Evolutionary conservation across 2,888 invertebrate species (phyloP).

Genomic region (Sesia bembeciformis): DNA sequence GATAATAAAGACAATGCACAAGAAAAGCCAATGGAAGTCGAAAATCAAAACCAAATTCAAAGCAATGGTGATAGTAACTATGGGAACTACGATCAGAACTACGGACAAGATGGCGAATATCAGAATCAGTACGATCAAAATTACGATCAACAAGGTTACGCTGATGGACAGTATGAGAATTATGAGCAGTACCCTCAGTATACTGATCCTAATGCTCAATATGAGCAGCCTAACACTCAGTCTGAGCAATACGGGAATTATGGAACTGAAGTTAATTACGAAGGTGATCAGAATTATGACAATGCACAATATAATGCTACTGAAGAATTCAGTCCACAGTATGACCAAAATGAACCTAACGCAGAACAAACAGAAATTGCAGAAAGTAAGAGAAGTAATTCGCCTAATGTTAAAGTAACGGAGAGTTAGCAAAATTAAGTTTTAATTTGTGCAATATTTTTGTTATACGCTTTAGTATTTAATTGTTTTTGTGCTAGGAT

Average conservation of each 20-base stretch:
- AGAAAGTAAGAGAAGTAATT: conserved; percentile 24
- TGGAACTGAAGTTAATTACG: conserved; percentile 36
- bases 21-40: conserved; percentile 26
- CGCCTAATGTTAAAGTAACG: conserved; percentile 34
- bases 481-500: conserved; percentile 1
- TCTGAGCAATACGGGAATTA: conserved; percentile 38
- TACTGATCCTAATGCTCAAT: conserved; percentile 37
- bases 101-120: conserved; percentile 3
- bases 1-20: conserved; percentile 9
- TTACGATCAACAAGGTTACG: conserved; percentile 27
- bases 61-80: conserved; percentile 9
- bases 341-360: conserved; percentile 12
- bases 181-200: conserved; percentile 26
- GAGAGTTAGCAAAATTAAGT: conserved; percentile 44
- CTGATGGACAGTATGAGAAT: conserved; percentile 32
- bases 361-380: conserved; percentile 13
- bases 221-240: conserved; percentile 14
- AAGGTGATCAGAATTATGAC: conserved; percentile 36
- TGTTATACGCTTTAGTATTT: conserved; percentile 18
- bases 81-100: conserved; percentile 13
- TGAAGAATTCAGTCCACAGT: conserved; percentile 27
- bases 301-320: conserved; percentile 24
- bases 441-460: conserved; percentile 48
- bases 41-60: conserved; percentile 7
- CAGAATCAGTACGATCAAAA: conserved; percentile 25